Evolutionary conservation across 2,888 invertebrate genomes (phyloP).

Genomic region (Cephus sareptanus): DNA sequence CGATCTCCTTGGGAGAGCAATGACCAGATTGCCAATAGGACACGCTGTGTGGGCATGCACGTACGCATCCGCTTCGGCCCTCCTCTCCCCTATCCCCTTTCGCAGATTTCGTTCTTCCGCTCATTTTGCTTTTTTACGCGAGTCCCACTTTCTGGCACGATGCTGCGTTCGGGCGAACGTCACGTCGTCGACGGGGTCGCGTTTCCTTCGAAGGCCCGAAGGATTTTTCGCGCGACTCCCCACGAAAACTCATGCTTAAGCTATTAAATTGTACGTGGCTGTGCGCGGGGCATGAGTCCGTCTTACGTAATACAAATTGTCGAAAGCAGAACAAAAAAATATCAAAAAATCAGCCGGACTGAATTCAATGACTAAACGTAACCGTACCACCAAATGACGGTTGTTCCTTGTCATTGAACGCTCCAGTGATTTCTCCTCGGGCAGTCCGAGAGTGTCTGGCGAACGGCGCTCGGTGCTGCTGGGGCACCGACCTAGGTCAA

Average conservation of each 20-base stretch:
- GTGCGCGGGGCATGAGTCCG: no score
- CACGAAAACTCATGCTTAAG: no score
- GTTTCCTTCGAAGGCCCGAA: no score
- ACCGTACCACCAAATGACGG: neutral
- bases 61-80: constrained; percentile 2
- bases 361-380: neutral
- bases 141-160: neutral
- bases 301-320: no score
- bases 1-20: constrained; percentile 32
- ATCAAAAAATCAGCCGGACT: neutral
- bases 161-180: no score
- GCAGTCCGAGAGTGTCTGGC: neutral
- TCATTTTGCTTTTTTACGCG: neutral
- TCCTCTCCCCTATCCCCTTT: constrained; percentile 14
- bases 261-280: no score
- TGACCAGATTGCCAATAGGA: constrained; percentile 18
- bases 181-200: no score
- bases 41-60: neutral
- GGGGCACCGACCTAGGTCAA: constrained; percentile 17
- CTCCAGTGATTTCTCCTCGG: neutral
- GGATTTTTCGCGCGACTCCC: no score
- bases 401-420: neutral
- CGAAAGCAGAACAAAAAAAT: neutral
- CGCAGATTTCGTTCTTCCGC: constrained; percentile 2
- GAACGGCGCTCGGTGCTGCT: neutral